phyloP scores from a whole-genome alignment of 1,140 invertebrate species.

The Penaeus indicus region DNA sequence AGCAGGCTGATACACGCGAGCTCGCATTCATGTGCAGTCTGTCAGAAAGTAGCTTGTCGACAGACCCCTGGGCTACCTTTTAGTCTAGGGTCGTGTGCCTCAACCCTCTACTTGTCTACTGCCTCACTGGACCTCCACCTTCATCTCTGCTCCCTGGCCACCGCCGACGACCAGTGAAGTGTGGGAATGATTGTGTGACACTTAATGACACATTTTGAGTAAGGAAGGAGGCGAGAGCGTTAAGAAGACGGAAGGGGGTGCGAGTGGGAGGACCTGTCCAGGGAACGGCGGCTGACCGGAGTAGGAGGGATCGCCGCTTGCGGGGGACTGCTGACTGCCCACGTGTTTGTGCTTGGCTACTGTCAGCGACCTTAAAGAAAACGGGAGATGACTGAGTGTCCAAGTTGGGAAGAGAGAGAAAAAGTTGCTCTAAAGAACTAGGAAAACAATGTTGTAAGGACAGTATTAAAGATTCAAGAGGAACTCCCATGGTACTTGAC shows the following conservation, averaged over 20 bases:
- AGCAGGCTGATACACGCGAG: constrained; percentile 63
- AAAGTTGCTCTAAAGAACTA: neutral
- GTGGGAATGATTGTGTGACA: constrained; percentile 53
- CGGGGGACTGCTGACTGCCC: constrained; percentile 51
- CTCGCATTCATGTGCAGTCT: constrained; percentile 65
- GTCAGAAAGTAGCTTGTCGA: constrained; percentile 64
- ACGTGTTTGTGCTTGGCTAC: constrained; percentile 54
- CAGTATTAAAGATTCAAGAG: neutral
- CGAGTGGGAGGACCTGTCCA: constrained; percentile 39
- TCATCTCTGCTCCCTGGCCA: constrained; percentile 58
- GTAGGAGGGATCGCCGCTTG: constrained; percentile 24
- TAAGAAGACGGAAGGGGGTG: constrained; percentile 46
- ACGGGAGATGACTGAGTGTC: constrained; percentile 47
- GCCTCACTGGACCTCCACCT: constrained; percentile 1
- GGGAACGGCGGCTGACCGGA: constrained; percentile 29
- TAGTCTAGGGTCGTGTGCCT: constrained; percentile 55
- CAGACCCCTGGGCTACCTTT: constrained; percentile 61
- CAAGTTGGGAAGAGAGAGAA: neutral
- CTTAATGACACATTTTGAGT: constrained; percentile 59
- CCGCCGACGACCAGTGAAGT: constrained; percentile 58
- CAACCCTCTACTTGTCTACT: constrained; percentile 1
- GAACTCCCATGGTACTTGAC: constrained; percentile 32
- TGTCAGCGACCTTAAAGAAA: constrained; percentile 47
- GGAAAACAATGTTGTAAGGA: no score
- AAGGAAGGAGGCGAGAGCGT: constrained; percentile 29